Conservation (phyloP, 2,113 vertebrate species). For the Athene cunicularia region DNA sequence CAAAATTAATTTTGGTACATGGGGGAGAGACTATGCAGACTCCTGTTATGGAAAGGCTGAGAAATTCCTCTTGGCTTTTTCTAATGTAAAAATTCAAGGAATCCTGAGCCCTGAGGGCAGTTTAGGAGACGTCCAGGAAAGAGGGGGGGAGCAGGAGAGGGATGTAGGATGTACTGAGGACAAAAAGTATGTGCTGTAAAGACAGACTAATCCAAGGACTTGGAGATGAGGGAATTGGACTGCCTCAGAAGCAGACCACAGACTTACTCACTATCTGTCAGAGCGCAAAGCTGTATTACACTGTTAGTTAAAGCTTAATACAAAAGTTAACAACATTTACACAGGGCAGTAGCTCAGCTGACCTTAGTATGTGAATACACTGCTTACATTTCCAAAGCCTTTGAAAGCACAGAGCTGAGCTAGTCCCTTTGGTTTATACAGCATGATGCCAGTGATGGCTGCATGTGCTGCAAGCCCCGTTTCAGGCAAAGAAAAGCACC, state of each 20-base stretch:
- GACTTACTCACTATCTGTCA: not conserved
- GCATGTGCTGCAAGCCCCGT: not conserved
- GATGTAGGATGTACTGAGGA: not conserved
- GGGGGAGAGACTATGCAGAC: not conserved
- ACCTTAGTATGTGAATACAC: not conserved
- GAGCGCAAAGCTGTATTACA: not conserved
- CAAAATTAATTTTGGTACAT: not conserved
- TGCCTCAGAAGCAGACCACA: not conserved
- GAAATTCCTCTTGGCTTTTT: conserved; percentile 39
- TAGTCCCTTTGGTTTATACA: rapidly evolving
- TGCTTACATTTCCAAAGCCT: not conserved
- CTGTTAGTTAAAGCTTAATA: not conserved
- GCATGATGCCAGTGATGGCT: not conserved
- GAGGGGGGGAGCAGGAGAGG: not conserved
- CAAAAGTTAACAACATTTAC: not conserved
- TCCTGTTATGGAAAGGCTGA: not conserved
- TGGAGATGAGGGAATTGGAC: not conserved
- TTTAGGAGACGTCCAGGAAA: conserved; percentile 53
- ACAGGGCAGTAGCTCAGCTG: not conserved
- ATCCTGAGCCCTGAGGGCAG: conserved; percentile 46
- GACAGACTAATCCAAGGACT: not conserved
- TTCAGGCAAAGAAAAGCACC: not conserved
- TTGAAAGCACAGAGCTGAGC: not conserved
- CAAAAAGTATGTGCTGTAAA: conserved; percentile 8
- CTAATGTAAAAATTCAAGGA: conserved; percentile 58